phyloP scores from a whole-genome alignment of 2,888 invertebrate genomes.

The Epinotia demarniana region DNA sequence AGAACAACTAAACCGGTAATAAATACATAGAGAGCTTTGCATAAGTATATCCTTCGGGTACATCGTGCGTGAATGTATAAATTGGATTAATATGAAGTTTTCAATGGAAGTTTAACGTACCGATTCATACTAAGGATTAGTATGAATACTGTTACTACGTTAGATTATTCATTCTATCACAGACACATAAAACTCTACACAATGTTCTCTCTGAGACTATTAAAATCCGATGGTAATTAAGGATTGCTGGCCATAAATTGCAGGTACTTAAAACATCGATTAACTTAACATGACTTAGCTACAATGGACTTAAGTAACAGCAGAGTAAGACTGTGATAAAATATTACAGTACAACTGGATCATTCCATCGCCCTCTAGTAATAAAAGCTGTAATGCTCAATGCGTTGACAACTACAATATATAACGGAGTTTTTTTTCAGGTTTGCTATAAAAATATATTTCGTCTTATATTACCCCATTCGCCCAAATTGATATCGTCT shows the following conservation, averaged over 20 bases:
- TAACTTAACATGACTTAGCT: slow-evolving; percentile 13
- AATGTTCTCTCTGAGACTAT: slow-evolving; percentile 24
- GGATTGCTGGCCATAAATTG: slow-evolving; percentile 31
- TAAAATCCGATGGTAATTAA: slow-evolving; percentile 34
- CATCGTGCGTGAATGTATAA: background rate
- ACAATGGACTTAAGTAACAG: slow-evolving; percentile 4
- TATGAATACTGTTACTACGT: background rate
- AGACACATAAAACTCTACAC: background rate
- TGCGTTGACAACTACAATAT: no score
- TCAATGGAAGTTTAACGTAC: background rate
- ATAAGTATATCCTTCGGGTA: no score
- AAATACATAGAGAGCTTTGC: no score
- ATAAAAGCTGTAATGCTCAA: no score
- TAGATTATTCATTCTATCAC: slow-evolving; percentile 4
- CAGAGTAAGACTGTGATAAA: background rate
- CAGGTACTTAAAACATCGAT: slow-evolving; percentile 31
- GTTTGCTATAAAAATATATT: no score
- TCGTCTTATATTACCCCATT: no score
- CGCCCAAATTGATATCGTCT: no score
- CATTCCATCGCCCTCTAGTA: no score
- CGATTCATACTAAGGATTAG: background rate
- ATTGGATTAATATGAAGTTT: background rate
- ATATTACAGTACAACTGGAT: no score
- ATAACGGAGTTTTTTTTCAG: no score
- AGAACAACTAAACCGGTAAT: no score